Evolutionary conservation across 92 coral and sea anemone genomes (phyloP).

Genomic region (Phenganax stokvisi): DNA sequence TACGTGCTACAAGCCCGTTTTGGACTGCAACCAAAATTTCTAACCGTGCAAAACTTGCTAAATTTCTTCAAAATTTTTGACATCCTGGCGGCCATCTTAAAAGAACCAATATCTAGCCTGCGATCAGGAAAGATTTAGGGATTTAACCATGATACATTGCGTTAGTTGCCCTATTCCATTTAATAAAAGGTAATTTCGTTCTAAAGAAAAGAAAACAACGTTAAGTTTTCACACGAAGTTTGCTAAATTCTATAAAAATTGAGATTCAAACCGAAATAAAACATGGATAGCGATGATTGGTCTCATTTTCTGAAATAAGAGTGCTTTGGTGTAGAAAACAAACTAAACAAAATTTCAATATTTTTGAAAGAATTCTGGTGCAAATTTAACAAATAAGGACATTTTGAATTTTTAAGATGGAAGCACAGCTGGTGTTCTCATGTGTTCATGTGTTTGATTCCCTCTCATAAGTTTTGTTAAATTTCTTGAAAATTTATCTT

Average conservation of each 20-base stretch:
- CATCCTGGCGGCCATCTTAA: constrained; percentile 21
- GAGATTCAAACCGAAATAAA: too few species aligned
- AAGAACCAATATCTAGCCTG: background rate
- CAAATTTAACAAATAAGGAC: too few species aligned
- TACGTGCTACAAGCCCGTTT: background rate
- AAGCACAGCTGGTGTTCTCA: background rate
- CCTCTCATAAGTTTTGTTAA: background rate
- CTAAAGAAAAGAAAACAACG: too few species aligned
- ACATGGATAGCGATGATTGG: too few species aligned
- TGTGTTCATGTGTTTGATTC: constrained; percentile 6
- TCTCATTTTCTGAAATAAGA: too few species aligned
- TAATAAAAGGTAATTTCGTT: too few species aligned
- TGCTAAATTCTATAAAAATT: too few species aligned
- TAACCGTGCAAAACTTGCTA: background rate
- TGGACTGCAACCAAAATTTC: background rate
- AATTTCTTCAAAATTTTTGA: background rate
- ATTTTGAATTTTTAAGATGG: too few species aligned
- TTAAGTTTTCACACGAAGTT: too few species aligned
- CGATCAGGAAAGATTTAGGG: background rate
- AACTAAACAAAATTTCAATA: too few species aligned
- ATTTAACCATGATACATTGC: constrained; percentile 11
- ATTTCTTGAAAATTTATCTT: background rate
- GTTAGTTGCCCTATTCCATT: background rate
- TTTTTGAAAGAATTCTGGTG: too few species aligned
- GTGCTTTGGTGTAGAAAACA: too few species aligned